These are phyloP conservation scores for Dioctria linearis DNA, from an alignment of 2,888 invertebrate genomes.

Conservation along the genomic window DNA sequence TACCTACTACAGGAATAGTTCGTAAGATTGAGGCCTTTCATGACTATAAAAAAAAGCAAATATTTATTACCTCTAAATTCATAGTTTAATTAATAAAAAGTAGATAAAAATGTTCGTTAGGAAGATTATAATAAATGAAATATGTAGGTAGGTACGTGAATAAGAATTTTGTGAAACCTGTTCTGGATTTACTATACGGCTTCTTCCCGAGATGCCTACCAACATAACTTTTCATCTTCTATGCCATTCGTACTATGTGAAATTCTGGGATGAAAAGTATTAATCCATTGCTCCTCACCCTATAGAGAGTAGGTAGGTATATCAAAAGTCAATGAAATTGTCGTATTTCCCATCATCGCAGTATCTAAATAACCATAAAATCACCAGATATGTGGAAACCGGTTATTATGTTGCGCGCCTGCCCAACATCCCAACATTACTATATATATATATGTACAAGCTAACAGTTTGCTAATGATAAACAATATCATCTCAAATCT, in stretches of 20 bases:
- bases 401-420: conserved; percentile 42
- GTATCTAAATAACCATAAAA: conserved; percentile 43
- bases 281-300: neutral
- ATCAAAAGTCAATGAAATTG: conserved; percentile 35
- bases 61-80: neutral
- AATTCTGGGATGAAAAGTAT: neutral
- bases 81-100: neutral
- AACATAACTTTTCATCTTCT: conserved; percentile 16
- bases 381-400: conserved; percentile 27
- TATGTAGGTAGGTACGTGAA: conserved; percentile 4
- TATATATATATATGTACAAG: conserved; percentile 1
- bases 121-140: neutral
- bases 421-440: conserved; percentile 34
- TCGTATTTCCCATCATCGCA: conserved; percentile 23
- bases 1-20: no score
- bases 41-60: no score
- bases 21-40: no score
- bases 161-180: no score
- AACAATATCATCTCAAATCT: conserved; percentile 52
- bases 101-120: neutral
- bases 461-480: conserved; percentile 53
- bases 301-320: neutral
- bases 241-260: conserved; percentile 2
- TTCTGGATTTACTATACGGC: neutral
- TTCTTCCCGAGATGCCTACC: neutral